These are phyloP conservation scores for Rhinatrema bivittatum DNA, from an alignment of 2,797 vertebrate species.

Conservation along the genomic window DNA sequence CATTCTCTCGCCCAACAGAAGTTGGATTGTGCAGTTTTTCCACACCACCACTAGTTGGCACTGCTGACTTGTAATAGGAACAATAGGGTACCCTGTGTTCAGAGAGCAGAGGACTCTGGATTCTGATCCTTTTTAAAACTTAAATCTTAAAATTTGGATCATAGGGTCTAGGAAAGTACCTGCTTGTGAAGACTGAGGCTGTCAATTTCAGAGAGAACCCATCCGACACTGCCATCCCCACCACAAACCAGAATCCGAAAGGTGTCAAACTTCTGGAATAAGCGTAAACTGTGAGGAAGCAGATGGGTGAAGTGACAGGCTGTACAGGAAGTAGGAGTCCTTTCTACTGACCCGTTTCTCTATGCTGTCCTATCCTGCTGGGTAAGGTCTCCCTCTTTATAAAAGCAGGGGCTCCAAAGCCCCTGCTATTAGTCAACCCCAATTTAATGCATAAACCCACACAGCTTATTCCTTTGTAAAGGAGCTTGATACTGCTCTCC, in stretches of 20 bases:
- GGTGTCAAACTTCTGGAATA: conserved; percentile 96
- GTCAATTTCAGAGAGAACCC: conserved; percentile 95
- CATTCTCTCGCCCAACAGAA: background rate
- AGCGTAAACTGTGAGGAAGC: conserved; percentile 65
- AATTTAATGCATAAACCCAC: no score
- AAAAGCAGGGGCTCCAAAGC: no score
- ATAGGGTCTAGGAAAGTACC: conserved; percentile 54
- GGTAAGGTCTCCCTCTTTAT: no score
- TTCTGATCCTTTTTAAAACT: no score
- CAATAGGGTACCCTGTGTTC: conserved; percentile 9
- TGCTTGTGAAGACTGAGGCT: conserved; percentile 90
- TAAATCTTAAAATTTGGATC: no score
- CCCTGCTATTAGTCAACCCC: no score
- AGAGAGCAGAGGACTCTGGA: background rate
- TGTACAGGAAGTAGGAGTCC: no score
- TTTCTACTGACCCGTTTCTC: no score
- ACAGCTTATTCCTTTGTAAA: no score
- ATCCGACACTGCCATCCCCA: conserved; percentile 92
- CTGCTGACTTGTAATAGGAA: background rate
- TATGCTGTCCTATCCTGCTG: no score
- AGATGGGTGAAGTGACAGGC: no score
- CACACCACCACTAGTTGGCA: conserved; percentile 23
- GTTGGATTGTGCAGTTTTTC: background rate
- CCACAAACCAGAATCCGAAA: conserved; percentile 95
- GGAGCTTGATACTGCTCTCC: no score